Conservation (phyloP, 1,140 invertebrate species). For the Drosophila quadrilineata region DNA sequence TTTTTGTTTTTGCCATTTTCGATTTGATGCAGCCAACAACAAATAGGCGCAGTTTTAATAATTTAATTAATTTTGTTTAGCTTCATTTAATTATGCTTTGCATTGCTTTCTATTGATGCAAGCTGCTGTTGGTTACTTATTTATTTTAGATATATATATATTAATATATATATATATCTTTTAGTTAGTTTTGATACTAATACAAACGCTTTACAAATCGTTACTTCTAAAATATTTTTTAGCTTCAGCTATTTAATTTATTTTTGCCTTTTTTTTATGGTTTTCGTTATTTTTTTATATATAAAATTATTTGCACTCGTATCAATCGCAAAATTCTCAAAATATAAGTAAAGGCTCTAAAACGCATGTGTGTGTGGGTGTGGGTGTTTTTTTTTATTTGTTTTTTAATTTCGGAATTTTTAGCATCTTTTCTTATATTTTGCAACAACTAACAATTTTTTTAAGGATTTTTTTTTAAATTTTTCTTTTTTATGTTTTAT, state of each 20-base stretch:
- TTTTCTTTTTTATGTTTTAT: conserved; percentile 39
- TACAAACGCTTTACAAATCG: conserved; percentile 56
- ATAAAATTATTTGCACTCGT: conserved; percentile 75
- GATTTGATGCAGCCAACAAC: conserved; percentile 59
- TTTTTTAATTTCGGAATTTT: conserved; percentile 43
- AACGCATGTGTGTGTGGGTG: conserved; percentile 57
- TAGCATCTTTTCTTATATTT: conserved; percentile 28
- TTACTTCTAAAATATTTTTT: conserved; percentile 52
- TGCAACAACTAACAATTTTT: conserved; percentile 79
- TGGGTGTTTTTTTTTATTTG: conserved; percentile 40
- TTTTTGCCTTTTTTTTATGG: conserved; percentile 27
- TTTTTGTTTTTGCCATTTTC: no score
- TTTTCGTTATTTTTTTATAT: conserved; percentile 45
- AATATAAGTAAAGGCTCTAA: conserved; percentile 80
- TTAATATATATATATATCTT: no score
- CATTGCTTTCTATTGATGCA: conserved; percentile 52
- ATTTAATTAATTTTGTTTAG: conserved; percentile 25
- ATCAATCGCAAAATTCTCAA: conserved; percentile 74
- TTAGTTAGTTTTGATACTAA: conserved; percentile 40
- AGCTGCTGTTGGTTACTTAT: conserved; percentile 42
- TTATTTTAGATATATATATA: no score
- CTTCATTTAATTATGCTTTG: conserved; percentile 30
- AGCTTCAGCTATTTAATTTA: conserved; percentile 42
- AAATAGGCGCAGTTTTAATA: conserved; percentile 55
- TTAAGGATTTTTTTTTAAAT: conserved; percentile 27